A percentile compares a stretch with the other conserved stretches of the same genome.
Evolutionary conservation across 1,140 invertebrate genomes (phyloP).

Genomic region (Magallana gigas): DNA sequence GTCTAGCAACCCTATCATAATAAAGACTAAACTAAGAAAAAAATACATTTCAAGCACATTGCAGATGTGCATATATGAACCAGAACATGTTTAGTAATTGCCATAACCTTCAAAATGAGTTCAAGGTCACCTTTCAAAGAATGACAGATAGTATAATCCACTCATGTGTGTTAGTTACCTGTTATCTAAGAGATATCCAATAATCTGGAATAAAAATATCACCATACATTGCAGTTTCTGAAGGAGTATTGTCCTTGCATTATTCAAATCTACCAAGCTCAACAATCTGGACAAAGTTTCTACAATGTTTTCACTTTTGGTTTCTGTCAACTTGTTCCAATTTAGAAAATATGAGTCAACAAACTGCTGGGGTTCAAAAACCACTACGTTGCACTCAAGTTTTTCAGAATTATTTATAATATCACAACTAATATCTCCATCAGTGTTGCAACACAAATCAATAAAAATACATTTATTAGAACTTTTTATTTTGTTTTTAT

Average conservation of each 20-base stretch:
- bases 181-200: conserved; percentile 20
- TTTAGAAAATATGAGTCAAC: conserved; percentile 55
- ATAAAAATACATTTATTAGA: neutral
- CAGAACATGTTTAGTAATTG: too few relatives aligned
- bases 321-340: conserved; percentile 1
- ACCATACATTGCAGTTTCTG: neutral
- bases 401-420: neutral
- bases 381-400: conserved; percentile 50
- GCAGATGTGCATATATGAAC: too few relatives aligned
- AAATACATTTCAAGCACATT: too few relatives aligned
- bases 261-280: neutral
- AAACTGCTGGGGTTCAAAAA: conserved; percentile 54
- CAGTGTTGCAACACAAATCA: neutral
- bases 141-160: too few relatives aligned
- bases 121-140: too few relatives aligned
- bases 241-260: neutral
- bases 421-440: conserved; percentile 44
- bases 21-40: too few relatives aligned
- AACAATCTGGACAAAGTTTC: neutral
- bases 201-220: conserved; percentile 11
- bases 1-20: neutral
- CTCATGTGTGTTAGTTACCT: neutral
- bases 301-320: conserved; percentile 5
- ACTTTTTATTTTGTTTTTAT: neutral
- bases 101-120: too few relatives aligned